Base-by-base conservation (phyloP, 2,113 vertebrate genomes). In the Phocoena phocoena region DNA sequence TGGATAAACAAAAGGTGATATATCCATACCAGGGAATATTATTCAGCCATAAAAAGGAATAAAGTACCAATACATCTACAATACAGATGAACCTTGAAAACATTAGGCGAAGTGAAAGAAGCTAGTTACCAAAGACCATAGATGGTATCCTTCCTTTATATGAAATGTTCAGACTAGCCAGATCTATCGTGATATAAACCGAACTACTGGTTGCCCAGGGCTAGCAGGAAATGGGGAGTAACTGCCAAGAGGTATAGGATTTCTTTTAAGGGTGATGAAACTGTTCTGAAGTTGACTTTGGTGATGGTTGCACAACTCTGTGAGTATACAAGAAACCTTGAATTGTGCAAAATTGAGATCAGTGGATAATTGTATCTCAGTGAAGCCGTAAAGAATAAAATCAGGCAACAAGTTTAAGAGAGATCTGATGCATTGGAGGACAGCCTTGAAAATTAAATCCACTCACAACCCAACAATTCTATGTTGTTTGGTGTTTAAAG, bases 361-460 rank as follows among this genome's bases (percentile, higher is more conserved):
- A 0, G 28, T 71, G 33, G 86, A 50, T 53, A 71, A 76, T 47
- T 80, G 3, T 25, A 70, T 81, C n/a, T 92, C 67, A 67, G 41
- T 58, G 94, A 94, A 81, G 6, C 65, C 77, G 1, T 82, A 67
- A 3, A 62, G 93, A 76, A 5, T 47, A 50, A 93, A 91, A 23
- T 13, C 31, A 81, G 15, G 31, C 21, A 84, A 53, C 17, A 80
- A 26, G 3, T 73, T 84, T 88, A 62, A 68, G n/a, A 97, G 41
- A 74, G 93, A 90, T 62, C 31, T 14, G 81, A 50, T 25, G 47
- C 47, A 26, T 28, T 87, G 63, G 38, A 79, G n/a, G 25, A 74
- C 18, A 95, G n/a, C 33, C 71, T 96, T 85, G 23, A 71, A 94
- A 93, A 65, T 79, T 50, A 88, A 83, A 88, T 90, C 63, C 8